A percentile compares a stretch with the other conserved stretches of the same genome.
Evolutionary conservation across 2,888 invertebrate species (phyloP).

Genomic region (Leptinotarsa peninsularis): DNA sequence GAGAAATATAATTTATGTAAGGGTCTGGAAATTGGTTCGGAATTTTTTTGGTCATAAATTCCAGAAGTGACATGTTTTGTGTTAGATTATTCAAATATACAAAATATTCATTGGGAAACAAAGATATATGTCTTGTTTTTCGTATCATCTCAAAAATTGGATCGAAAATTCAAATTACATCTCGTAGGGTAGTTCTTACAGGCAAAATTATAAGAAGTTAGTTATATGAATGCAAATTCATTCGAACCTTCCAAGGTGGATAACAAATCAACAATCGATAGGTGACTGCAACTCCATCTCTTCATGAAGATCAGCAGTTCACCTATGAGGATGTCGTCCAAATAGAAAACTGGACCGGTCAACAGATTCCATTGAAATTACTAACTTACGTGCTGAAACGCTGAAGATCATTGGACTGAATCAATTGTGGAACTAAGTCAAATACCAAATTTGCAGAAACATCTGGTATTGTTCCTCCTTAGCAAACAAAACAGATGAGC

Average conservation of each 20-base stretch:
- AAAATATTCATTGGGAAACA: constrained; percentile 33
- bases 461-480: no score
- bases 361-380: no score
- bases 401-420: no score
- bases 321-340: neutral
- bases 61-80: constrained; percentile 30
- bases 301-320: neutral
- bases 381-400: no score
- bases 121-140: constrained; percentile 38
- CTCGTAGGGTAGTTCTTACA: neutral
- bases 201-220: no score
- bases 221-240: neutral
- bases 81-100: constrained; percentile 22
- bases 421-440: no score
- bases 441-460: no score
- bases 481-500: no score
- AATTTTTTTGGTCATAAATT: constrained; percentile 40
- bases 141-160: neutral
- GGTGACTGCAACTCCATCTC: neutral
- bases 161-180: neutral
- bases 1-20: constrained; percentile 51
- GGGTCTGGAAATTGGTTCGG: constrained; percentile 44
- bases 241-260: neutral
- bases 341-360: neutral
- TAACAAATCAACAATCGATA: neutral